Conservation (phyloP, 2,888 invertebrate species). For the Ctenicera cuprea region DNA sequence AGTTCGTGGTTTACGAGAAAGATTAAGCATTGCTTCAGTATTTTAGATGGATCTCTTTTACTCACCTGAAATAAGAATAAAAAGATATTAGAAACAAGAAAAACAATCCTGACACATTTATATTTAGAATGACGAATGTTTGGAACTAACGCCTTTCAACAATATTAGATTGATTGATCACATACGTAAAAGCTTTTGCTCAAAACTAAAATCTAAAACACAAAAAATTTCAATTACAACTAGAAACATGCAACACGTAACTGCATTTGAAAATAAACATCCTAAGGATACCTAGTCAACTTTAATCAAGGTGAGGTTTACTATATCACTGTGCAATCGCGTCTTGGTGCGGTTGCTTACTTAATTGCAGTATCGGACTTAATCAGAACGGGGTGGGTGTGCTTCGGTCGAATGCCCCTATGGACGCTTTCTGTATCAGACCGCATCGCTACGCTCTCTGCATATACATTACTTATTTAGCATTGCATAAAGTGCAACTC, state of each 20-base stretch:
- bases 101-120: background rate
- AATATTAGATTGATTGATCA: conserved; percentile 3
- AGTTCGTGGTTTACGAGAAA: background rate
- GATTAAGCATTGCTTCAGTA: conserved; percentile 11
- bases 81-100: conserved; percentile 12
- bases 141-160: conserved; percentile 10
- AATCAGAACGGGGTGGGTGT: conserved; percentile 49
- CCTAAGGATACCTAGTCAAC: conserved; percentile 6
- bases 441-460: conserved; percentile 46
- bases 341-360: conserved; percentile 50
- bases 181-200: background rate
- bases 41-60: conserved; percentile 19
- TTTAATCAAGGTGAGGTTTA: conserved; percentile 42
- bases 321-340: conserved; percentile 43
- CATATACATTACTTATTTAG: conserved; percentile 52
- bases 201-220: background rate
- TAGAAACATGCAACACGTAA: background rate
- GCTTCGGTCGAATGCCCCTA: conserved; percentile 23
- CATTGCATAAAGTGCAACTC: conserved; percentile 42
- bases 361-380: conserved; percentile 49
- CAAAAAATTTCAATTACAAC: background rate
- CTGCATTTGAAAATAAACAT: conserved; percentile 11
- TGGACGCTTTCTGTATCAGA: conserved; percentile 44
- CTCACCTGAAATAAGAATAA: conserved; percentile 47
- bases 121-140: conserved; percentile 14